phyloP scores from a whole-genome alignment of 2,888 invertebrate genomes.

The Nomada hirtipes region DNA sequence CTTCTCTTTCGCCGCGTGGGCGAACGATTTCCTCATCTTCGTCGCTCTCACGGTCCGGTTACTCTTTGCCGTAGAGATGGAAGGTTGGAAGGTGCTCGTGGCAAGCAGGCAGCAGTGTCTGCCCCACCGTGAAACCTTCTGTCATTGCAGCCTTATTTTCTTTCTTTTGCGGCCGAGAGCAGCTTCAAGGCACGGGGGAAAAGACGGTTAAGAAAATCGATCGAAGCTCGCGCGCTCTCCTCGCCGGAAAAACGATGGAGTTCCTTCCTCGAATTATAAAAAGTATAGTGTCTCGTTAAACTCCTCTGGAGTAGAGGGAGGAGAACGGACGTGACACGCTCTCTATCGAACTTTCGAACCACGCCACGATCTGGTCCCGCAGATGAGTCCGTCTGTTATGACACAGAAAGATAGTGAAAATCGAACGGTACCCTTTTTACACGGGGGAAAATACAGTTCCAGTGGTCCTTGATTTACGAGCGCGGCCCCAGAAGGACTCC shows the following conservation, averaged over 20 bases:
- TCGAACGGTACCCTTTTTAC: neutral
- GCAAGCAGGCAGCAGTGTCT: constrained; percentile 43
- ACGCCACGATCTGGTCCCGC: constrained; percentile 17
- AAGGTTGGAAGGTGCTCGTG: constrained; percentile 45
- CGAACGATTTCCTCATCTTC: neutral
- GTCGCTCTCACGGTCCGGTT: constrained; percentile 25
- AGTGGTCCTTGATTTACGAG: too few relatives aligned
- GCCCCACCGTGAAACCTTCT: constrained; percentile 62
- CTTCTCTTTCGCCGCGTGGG: neutral
- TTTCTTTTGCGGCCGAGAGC: constrained; percentile 61
- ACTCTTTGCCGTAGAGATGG: constrained; percentile 34
- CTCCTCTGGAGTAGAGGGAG: constrained; percentile 15
- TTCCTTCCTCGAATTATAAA: constrained; percentile 57
- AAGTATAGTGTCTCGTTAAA: constrained; percentile 56
- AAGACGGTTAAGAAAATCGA: constrained; percentile 66
- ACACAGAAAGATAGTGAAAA: constrained; percentile 25
- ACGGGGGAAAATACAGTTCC: neutral
- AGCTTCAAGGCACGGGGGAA: constrained; percentile 50
- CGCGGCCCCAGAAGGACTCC: neutral
- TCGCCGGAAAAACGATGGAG: constrained; percentile 46
- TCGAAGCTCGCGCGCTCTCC: constrained; percentile 31
- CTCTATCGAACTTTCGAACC: constrained; percentile 2
- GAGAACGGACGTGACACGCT: neutral
- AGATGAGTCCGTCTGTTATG: constrained; percentile 22
- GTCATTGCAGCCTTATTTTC: constrained; percentile 66